phyloP scores from a whole-genome alignment of 1,140 invertebrate species.

The Meloidogyne chitwoodi region DNA sequence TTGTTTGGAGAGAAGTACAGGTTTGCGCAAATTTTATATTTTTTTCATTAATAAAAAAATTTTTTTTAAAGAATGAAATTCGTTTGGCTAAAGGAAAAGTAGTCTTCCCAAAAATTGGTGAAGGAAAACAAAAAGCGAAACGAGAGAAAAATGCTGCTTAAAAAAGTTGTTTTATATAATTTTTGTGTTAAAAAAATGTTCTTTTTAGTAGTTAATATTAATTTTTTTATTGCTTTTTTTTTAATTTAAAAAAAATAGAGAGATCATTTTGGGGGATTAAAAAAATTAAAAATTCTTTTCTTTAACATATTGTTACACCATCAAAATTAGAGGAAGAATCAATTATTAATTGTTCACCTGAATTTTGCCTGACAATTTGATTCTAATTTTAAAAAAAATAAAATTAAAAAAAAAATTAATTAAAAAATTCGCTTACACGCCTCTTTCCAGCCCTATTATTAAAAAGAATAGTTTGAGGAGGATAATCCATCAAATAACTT shows the following conservation, averaged over 20 bases:
- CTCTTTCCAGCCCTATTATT: neutral
- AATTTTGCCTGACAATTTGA: neutral
- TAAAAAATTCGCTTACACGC: neutral
- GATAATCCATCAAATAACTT: neutral
- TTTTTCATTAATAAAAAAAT: slow-evolving; percentile 4
- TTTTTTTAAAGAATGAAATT: slow-evolving; percentile 45
- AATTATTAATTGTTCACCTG: neutral
- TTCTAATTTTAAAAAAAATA: neutral
- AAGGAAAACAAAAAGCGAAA: slow-evolving; percentile 50
- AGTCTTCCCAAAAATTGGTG: slow-evolving; percentile 50
- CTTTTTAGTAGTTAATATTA: too few species aligned
- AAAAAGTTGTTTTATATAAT: neutral
- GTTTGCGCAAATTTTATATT: slow-evolving; percentile 10
- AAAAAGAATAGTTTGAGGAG: neutral
- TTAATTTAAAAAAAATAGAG: neutral
- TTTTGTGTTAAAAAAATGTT: too few species aligned
- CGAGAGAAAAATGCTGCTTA: slow-evolving; percentile 9
- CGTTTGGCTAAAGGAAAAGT: slow-evolving; percentile 53
- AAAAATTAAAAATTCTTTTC: neutral
- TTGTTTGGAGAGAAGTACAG: slow-evolving; percentile 52
- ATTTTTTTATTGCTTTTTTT: neutral
- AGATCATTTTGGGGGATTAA: neutral
- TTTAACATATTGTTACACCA: neutral
- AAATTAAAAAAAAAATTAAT: too few species aligned
- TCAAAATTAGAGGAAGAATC: neutral